These are phyloP conservation scores for Syngnathus scovelli DNA, from an alignment of 2,113 vertebrate species.

Conservation along the genomic window DNA sequence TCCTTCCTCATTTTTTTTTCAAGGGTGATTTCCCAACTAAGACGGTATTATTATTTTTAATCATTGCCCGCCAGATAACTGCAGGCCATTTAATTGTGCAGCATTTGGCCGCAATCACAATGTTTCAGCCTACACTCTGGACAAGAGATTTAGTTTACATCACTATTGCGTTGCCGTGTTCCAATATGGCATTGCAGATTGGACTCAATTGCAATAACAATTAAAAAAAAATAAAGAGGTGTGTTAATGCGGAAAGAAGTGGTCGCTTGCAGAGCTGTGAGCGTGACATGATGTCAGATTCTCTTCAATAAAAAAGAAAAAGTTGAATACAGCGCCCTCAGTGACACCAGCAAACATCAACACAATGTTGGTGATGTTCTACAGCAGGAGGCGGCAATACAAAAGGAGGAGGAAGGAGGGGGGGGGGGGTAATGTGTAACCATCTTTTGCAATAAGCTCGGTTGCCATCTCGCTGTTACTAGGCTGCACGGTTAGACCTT, in stretches of 20 bases:
- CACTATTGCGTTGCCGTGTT: constrained; percentile 13
- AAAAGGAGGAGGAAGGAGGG: background rate
- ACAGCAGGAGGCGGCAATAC: background rate
- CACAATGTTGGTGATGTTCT: background rate
- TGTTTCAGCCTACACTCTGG: constrained; percentile 32
- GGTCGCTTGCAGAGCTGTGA: background rate
- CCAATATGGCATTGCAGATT: background rate
- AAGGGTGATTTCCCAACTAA: constrained; percentile 14
- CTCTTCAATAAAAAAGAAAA: no score
- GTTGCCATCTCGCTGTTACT: background rate
- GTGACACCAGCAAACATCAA: background rate
- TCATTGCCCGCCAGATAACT: constrained; percentile 31
- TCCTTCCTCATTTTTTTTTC: background rate
- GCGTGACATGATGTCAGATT: background rate
- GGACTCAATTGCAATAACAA: background rate
- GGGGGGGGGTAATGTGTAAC: background rate
- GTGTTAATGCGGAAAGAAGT: background rate
- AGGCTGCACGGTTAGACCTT: constrained; percentile 23
- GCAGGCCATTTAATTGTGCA: constrained; percentile 27
- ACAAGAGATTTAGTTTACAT: constrained; percentile 29
- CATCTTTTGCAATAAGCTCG: constrained; percentile 18
- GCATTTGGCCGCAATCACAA: constrained; percentile 32
- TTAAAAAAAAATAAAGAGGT: background rate
- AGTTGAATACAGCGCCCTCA: background rate
- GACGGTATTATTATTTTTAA: constrained; percentile 15